phyloP scores from a whole-genome alignment of 1,140 invertebrate genomes.

The Anadara kagoshimensis region DNA sequence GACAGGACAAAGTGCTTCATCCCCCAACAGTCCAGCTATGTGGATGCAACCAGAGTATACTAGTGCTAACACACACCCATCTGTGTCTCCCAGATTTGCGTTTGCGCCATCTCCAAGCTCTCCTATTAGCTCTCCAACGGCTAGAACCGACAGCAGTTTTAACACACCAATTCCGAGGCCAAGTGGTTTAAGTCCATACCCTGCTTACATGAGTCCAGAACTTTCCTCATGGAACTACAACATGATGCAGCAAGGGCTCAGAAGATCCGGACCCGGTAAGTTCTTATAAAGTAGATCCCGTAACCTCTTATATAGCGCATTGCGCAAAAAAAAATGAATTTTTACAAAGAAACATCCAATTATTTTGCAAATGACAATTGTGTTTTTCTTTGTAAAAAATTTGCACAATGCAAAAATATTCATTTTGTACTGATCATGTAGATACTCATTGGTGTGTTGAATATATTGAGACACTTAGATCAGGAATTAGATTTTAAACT shows the following conservation, averaged over 20 bases:
- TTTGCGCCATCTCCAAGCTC: conserved; percentile 55
- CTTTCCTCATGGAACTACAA: conserved; percentile 66
- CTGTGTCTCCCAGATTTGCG: conserved; percentile 53
- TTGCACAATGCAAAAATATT: too few species aligned
- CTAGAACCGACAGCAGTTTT: conserved; percentile 53
- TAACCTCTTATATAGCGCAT: not conserved
- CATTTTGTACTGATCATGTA: too few species aligned
- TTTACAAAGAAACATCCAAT: too few species aligned
- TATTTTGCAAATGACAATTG: too few species aligned
- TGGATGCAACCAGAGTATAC: conserved; percentile 58
- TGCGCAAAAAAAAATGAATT: too few species aligned
- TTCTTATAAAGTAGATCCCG: conserved; percentile 18
- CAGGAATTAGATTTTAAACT: too few species aligned
- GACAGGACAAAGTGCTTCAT: conserved; percentile 44
- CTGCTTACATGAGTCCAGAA: conserved; percentile 63
- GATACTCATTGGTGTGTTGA: too few species aligned
- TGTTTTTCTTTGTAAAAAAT: too few species aligned
- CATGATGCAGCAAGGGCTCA: conserved; percentile 57
- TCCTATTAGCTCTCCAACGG: conserved; percentile 54
- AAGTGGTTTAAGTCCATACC: conserved; percentile 57
- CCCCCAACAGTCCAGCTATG: conserved; percentile 50
- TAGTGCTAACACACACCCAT: conserved; percentile 50
- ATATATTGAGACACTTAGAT: too few species aligned
- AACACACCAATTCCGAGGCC: conserved; percentile 50
- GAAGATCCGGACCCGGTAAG: conserved; percentile 58